phyloP scores from a whole-genome alignment of 2,888 invertebrate genomes.

The Acanthosoma haemorrhoidale region DNA sequence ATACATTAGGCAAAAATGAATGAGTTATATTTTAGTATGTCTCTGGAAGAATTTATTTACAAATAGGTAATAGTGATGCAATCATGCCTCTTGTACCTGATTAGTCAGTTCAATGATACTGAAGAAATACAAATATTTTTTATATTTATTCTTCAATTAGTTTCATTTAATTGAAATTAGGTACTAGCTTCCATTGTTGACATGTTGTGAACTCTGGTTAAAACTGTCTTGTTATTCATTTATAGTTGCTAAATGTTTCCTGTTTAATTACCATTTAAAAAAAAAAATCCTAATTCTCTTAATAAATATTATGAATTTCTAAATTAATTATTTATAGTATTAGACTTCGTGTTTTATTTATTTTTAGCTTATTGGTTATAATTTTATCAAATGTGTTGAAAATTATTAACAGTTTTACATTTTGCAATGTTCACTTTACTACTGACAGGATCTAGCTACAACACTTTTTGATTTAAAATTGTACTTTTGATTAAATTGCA shows the following conservation, averaged over 20 bases:
- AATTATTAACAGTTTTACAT: not conserved
- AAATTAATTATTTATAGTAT: not conserved
- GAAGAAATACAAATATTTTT: not conserved
- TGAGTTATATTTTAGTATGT: not conserved
- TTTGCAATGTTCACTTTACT: not conserved
- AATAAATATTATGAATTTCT: not conserved
- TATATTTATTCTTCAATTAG: not conserved
- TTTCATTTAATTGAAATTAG: not conserved
- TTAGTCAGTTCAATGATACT: not conserved
- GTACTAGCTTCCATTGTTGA: not conserved
- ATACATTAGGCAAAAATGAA: not conserved
- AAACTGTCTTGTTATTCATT: not conserved
- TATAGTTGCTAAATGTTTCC: not conserved
- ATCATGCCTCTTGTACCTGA: conserved; percentile 4
- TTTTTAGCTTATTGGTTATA: not conserved
- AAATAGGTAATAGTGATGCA: not conserved
- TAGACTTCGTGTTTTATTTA: not conserved
- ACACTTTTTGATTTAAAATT: not conserved
- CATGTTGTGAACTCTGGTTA: not conserved
- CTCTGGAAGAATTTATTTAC: not conserved
- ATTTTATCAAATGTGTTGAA: not conserved
- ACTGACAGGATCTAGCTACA: not conserved
- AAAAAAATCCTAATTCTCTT: not conserved
- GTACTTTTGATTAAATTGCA: not conserved
- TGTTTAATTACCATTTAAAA: not conserved